Evolutionary conservation across 2,888 invertebrate species (phyloP), one percentile per base, ranked within the genome.

Genomic region (Scaptomyza tumidula): DNA sequence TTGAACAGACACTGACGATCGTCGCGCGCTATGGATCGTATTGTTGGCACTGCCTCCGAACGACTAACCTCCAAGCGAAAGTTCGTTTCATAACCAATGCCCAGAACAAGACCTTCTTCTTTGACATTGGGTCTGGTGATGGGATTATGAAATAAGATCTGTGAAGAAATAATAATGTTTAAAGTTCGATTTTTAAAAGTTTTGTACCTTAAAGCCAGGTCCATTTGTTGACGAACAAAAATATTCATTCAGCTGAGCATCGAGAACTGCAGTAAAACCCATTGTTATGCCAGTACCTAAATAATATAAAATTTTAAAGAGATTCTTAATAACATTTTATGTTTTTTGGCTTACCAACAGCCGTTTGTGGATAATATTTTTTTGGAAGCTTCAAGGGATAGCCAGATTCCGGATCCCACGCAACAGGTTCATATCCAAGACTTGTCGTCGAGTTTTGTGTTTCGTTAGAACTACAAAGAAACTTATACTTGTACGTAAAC

Each of bases 211-310:
- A 35, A 92, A 91, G 0, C 92, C 92, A 0, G 89, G 81, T 16
- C 92, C 96, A 85, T 94, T 95, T 0, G 96, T 96, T 0, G 96
- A 95, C 1, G 96, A 95, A 85, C 97, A 97, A 88, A 94, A 96
- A 88, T 97, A 97, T 87, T 96, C 95, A 1, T 93, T 93, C 1
- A 95, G 79, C 72, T 95, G 94, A 0, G 95, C 95, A 89, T 97
- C 95, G 39, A 96, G 91, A 0, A 95, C 93, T 9, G 96, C 88
- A 3, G 94, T 94, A 35, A 97, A 92, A 0, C 96, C 97, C 68
- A 95, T 93, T 75, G 94, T 94, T 3, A 94, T 94, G 13, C 96
- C 96, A 41, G 95, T 93, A 14, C 96, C 91, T 87, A 6, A 50
- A 24, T n/a, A 35, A 56, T 10, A 50, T 6, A 11, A 6, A 9